Base-by-base conservation (phyloP, 2,888 invertebrate genomes). In the Myathropa florea region DNA sequence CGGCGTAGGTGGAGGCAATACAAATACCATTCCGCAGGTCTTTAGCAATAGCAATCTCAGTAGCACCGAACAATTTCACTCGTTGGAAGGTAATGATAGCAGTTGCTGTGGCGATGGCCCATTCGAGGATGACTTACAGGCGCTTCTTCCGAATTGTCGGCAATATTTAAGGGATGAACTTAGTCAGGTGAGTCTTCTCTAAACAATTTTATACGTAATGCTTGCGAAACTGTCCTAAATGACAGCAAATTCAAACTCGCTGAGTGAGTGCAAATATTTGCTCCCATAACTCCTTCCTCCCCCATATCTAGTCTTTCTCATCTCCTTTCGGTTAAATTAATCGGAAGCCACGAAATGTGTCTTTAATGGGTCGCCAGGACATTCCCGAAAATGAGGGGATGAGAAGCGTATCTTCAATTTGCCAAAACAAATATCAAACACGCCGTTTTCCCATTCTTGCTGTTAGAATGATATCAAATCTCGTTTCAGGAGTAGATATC, bases 71-170 rank as follows among this genome's bases (percentile, higher is more conserved):
- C 89, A 90, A 80, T 90, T 90, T 77, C 90, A 90, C 79, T 90
- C 90, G 63, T 80, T 91, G 72, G 92, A 92, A 80, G 91, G 90
- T 33, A 91, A 91, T 64, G 92, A 91, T 33, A 90, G 90, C 79
- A 91, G 90, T 83, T 91, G 90, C 89, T 89, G 90, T 76, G 90
- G 88, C 71, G 90, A 90, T 88, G 90, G 90, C 65, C 89, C 90
- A 36, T 92, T 91, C 64, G 93, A 93, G 82, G 93, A 93, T 88
- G 93, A 93, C 87, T 90, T 92, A 90, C 91, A 92, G 87, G 92
- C 92, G 9, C 89, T 93, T 70, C 79, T 93, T 90, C 93, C 93
- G 88, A 91, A 91, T 89, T 91, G 91, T 88, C 90, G 90, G 63
- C 92, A 91, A 75, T 90, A 91, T 88, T 92, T 91, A 33, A 90